Evolutionary conservation across 2,888 invertebrate genomes (phyloP).

Genomic region (Ochropacha duplaris): DNA sequence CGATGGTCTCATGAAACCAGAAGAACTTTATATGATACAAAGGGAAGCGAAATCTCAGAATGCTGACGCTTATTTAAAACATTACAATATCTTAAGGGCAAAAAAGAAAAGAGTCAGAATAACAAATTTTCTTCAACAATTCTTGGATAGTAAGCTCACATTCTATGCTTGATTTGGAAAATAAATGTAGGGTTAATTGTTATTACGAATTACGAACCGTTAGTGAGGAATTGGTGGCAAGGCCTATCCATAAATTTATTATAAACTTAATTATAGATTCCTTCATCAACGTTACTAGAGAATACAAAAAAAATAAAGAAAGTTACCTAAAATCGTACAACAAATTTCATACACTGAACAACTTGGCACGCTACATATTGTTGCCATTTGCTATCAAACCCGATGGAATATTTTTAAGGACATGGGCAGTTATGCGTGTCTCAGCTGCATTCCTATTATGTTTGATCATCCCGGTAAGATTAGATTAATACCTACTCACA

Average conservation of each 20-base stretch:
- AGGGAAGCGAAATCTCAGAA: constrained; percentile 49
- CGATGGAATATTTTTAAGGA: constrained; percentile 65
- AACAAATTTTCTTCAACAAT: constrained; percentile 60
- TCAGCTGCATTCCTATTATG: constrained; percentile 57
- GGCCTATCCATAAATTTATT: constrained; percentile 1
- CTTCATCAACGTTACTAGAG: constrained; percentile 58
- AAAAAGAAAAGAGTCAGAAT: constrained; percentile 47
- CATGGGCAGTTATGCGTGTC: constrained; percentile 62
- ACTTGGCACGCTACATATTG: constrained; percentile 58
- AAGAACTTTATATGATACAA: constrained; percentile 58
- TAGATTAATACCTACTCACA: constrained; percentile 2
- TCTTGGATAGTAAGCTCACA: constrained; percentile 53
- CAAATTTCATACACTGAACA: constrained; percentile 56
- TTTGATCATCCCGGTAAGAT: constrained; percentile 65
- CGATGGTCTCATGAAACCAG: constrained; percentile 56
- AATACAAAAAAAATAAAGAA: constrained; percentile 53
- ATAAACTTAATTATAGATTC: constrained; percentile 56
- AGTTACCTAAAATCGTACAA: constrained; percentile 63
- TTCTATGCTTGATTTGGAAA: constrained; percentile 4
- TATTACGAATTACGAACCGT: too few relatives aligned
- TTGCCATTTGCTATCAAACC: constrained; percentile 68
- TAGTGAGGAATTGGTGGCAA: too few relatives aligned
- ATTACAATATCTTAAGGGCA: constrained; percentile 39
- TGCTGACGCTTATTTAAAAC: constrained; percentile 47
- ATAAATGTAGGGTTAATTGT: too few relatives aligned